These are phyloP conservation scores for Corythoichthys haematopterus DNA, from an alignment of 2,113 vertebrate genomes.

Conservation along the genomic window DNA sequence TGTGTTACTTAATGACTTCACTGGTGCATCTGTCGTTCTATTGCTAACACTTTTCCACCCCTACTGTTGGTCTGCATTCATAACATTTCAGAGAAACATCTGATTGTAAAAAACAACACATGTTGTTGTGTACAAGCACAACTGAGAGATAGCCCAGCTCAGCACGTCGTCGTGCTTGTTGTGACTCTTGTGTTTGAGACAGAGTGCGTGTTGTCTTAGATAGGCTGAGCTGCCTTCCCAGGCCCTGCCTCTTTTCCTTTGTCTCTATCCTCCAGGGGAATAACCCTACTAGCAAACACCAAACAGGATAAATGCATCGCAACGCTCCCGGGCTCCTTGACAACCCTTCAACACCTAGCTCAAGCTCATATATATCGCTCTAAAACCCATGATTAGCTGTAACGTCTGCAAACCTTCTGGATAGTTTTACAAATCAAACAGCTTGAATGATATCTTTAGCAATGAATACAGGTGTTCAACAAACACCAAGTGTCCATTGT, in stretches of 20 bases:
- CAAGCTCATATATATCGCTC: neutral
- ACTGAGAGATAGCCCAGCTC: constrained; percentile 46
- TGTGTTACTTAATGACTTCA: constrained; percentile 48
- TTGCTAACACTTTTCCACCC: constrained; percentile 25
- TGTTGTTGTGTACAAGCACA: constrained; percentile 20
- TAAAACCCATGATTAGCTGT: neutral
- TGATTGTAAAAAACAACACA: constrained; percentile 28
- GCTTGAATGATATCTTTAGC: constrained; percentile 21
- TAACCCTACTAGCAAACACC: constrained; percentile 68
- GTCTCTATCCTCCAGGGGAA: constrained; percentile 64
- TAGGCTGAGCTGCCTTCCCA: constrained; percentile 63
- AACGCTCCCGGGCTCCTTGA: constrained; percentile 53
- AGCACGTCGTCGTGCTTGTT: constrained; percentile 31
- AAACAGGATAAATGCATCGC: constrained; percentile 68
- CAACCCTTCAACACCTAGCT: constrained; percentile 29
- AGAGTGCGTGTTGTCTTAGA: constrained; percentile 70
- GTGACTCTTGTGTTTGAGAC: constrained; percentile 49
- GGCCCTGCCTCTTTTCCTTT: constrained; percentile 63
- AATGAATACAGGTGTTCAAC: constrained; percentile 54
- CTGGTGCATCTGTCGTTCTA: constrained; percentile 42
- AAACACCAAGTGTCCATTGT: constrained; percentile 56
- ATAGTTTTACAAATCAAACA: neutral
- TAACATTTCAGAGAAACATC: constrained; percentile 16
- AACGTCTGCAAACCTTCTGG: constrained; percentile 1
- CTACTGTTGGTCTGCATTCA: constrained; percentile 33